These are phyloP conservation scores for Leptura quadrifasciata DNA, from an alignment of 2,888 invertebrate species.

Conservation along the genomic window DNA sequence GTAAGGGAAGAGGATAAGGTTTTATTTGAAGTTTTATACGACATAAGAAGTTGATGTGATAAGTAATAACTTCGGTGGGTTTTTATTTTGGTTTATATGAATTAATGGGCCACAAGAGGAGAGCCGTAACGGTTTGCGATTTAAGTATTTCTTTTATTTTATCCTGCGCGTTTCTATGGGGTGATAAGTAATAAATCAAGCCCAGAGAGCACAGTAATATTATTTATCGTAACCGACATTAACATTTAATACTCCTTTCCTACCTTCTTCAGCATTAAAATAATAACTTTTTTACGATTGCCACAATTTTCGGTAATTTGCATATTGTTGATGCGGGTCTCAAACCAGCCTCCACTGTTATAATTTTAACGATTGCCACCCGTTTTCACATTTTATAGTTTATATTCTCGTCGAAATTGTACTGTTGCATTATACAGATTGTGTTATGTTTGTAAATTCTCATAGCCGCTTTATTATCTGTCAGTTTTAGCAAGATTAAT, in stretches of 20 bases:
- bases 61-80: slow-evolving; percentile 43
- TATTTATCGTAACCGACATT: slow-evolving; percentile 55
- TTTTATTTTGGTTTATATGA: slow-evolving; percentile 50
- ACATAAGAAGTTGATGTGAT: slow-evolving; percentile 43
- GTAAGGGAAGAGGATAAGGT: neutral
- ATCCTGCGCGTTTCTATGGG: slow-evolving; percentile 54
- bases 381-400: slow-evolving; percentile 69
- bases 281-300: slow-evolving; percentile 70
- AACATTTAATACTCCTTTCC: slow-evolving; percentile 54
- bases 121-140: slow-evolving; percentile 53
- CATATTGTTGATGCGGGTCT: slow-evolving; percentile 68
- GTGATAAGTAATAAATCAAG: slow-evolving; percentile 66
- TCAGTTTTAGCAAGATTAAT: slow-evolving; percentile 68
- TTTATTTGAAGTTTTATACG: slow-evolving; percentile 20
- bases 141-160: slow-evolving; percentile 47
- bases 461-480: slow-evolving; percentile 69
- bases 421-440: slow-evolving; percentile 69
- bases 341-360: slow-evolving; percentile 60
- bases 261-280: slow-evolving; percentile 61
- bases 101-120: slow-evolving; percentile 53
- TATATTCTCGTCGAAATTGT: slow-evolving; percentile 67
- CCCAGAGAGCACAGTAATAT: slow-evolving; percentile 45
- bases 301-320: slow-evolving; percentile 69
- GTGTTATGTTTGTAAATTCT: slow-evolving; percentile 69
- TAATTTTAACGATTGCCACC: slow-evolving; percentile 68